phyloP scores from a whole-genome alignment of 1,140 invertebrate genomes.

The Drosophila miranda region DNA sequence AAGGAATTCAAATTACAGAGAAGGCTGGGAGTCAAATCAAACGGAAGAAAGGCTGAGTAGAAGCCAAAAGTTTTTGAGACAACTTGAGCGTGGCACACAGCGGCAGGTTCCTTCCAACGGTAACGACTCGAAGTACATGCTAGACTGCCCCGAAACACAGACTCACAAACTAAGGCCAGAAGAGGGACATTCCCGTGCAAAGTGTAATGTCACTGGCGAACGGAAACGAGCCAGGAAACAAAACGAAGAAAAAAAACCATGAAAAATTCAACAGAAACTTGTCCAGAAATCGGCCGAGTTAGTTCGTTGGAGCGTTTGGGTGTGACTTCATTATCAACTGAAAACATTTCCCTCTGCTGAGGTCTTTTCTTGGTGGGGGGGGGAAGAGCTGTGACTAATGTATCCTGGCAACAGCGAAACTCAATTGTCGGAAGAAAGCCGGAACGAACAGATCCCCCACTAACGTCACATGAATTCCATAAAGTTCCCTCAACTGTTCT shows the following conservation, averaged over 20 bases:
- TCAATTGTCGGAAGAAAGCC: too few relatives aligned
- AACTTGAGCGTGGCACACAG: constrained; percentile 46
- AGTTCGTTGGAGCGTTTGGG: constrained; percentile 17
- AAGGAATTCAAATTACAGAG: constrained; percentile 78
- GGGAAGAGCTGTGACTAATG: constrained; percentile 19
- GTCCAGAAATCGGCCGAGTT: constrained; percentile 29
- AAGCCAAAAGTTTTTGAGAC: constrained; percentile 64
- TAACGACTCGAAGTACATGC: constrained; percentile 46
- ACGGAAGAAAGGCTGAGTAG: constrained; percentile 38
- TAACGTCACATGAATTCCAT: background rate
- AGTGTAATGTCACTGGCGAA: constrained; percentile 27
- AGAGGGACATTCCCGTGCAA: constrained; percentile 3
- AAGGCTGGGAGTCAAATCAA: constrained; percentile 55
- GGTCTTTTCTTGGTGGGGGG: constrained; percentile 21
- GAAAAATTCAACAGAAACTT: constrained; percentile 50
- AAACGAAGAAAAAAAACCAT: constrained; percentile 25
- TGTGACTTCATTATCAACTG: constrained; percentile 39
- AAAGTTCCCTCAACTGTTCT: background rate
- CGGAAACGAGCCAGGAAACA: constrained; percentile 36
- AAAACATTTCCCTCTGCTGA: constrained; percentile 18
- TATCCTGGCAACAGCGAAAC: constrained; percentile 20
- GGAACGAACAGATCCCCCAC: too few relatives aligned
- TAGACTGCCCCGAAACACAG: constrained; percentile 28
- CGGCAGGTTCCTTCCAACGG: constrained; percentile 33
- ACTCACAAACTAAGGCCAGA: constrained; percentile 1